These are phyloP conservation scores for Planiliza haematocheilus DNA, from an alignment of 2,113 vertebrate species.

Conservation along the genomic window DNA sequence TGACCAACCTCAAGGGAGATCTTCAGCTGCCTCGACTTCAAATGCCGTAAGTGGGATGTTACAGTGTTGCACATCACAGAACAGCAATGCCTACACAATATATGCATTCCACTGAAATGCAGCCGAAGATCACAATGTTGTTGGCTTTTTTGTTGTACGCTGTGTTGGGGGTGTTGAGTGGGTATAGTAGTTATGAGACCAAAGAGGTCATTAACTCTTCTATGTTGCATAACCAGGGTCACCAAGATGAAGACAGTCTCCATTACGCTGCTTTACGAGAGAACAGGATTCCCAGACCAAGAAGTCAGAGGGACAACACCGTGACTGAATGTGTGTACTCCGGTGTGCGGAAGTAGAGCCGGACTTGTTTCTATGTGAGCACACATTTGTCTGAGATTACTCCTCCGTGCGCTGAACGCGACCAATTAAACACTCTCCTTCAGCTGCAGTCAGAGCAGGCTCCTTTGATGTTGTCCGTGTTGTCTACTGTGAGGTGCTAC, in stretches of 20 bases:
- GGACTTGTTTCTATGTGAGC: neutral
- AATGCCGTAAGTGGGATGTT: slow-evolving; percentile 7
- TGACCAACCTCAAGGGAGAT: neutral
- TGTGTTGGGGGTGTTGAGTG: no score
- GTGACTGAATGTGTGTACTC: slow-evolving; percentile 46
- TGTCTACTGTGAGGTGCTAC: neutral
- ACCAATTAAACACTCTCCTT: neutral
- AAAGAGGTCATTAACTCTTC: no score
- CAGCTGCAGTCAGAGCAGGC: neutral
- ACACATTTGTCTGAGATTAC: neutral
- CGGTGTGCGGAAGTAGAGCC: slow-evolving; percentile 28
- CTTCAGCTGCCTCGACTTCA: fast-evolving
- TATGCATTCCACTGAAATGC: no score
- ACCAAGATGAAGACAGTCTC: slow-evolving; percentile 7
- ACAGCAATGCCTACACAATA: no score
- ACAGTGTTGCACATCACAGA: no score
- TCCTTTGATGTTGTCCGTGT: neutral
- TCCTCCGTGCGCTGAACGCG: neutral
- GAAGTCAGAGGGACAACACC: slow-evolving; percentile 3
- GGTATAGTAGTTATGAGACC: neutral
- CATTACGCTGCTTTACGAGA: slow-evolving; percentile 23
- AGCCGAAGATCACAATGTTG: no score
- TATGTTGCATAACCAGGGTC: neutral
- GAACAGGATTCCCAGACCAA: neutral
- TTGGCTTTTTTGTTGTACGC: no score